phyloP scores from a whole-genome alignment of 2,797 vertebrate genomes.

The Typhlichthys eigenmanni region DNA sequence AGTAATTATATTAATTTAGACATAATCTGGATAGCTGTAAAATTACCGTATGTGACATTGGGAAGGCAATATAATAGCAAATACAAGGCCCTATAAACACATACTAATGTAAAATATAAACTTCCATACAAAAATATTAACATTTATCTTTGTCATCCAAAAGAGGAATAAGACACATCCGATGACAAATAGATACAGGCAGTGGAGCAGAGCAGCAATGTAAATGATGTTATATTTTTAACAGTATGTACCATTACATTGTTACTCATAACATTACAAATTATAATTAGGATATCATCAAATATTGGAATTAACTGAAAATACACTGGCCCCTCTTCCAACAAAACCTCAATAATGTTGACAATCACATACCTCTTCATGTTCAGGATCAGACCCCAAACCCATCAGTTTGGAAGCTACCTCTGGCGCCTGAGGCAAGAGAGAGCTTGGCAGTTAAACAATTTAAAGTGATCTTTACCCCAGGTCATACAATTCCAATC shows the following conservation, averaged over 20 bases:
- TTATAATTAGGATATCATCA: neutral
- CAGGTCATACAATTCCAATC: slow-evolving; percentile 57
- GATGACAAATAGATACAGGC: neutral
- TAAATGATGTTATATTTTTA: no score
- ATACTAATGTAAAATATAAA: no score
- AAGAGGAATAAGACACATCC: slow-evolving; percentile 25
- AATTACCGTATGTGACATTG: neutral
- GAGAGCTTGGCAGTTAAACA: slow-evolving; percentile 68
- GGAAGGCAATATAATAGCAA: neutral
- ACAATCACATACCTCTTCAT: slow-evolving; percentile 74
- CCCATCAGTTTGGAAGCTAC: slow-evolving; percentile 77
- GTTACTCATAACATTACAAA: no score
- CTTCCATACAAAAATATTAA: no score
- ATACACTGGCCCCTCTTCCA: slow-evolving; percentile 1
- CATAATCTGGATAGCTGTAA: neutral
- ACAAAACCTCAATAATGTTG: slow-evolving; percentile 33
- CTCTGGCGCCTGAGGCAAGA: slow-evolving; percentile 76
- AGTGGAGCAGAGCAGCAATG: neutral
- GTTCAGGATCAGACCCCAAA: slow-evolving; percentile 75
- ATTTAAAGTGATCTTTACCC: slow-evolving; percentile 55
- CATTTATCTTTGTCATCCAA: neutral
- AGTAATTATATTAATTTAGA: neutral
- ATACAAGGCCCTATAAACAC: neutral
- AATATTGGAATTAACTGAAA: slow-evolving; percentile 10
- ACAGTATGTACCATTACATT: no score